Percentiles rank a stretch among this genome's conserved stretches.
phyloP scores from a whole-genome alignment of 1,140 invertebrate genomes.

The Penaeus indicus region DNA sequence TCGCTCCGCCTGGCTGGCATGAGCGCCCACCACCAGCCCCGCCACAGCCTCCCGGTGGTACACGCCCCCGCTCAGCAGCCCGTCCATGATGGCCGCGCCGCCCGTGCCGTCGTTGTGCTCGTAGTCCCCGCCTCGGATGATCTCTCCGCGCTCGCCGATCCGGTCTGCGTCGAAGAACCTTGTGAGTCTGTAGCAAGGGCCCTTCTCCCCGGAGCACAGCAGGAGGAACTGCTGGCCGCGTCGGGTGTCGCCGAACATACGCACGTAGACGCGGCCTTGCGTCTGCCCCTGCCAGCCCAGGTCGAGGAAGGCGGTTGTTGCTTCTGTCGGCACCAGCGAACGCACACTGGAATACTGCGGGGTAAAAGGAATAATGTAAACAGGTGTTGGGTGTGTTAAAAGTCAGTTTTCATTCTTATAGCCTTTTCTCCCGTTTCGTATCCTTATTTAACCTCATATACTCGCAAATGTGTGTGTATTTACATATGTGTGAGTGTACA shows the following conservation, averaged over 20 bases:
- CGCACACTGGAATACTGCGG: conserved; percentile 47
- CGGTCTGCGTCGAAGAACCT: background rate
- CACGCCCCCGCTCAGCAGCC: background rate
- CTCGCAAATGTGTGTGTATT: too few species aligned
- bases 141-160: background rate
- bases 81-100: background rate
- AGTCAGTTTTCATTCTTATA: background rate
- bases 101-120: conserved; percentile 11
- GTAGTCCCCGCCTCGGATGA: conserved; percentile 5
- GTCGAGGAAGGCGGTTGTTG: conserved; percentile 43
- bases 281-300: background rate
- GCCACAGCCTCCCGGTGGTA: background rate
- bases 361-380: background rate
- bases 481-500: too few species aligned
- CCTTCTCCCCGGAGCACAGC: conserved; percentile 12
- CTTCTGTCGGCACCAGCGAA: conserved; percentile 13
- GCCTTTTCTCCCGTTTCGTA: too few species aligned
- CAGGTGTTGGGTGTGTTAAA: background rate
- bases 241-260: background rate
- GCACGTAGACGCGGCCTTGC: background rate
- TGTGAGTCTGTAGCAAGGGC: background rate
- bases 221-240: background rate
- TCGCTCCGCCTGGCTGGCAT: background rate
- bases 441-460: too few species aligned
- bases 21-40: background rate